phyloP scores from a whole-genome alignment of 2,888 invertebrate genomes.

The Tetrapedia diversipes region DNA sequence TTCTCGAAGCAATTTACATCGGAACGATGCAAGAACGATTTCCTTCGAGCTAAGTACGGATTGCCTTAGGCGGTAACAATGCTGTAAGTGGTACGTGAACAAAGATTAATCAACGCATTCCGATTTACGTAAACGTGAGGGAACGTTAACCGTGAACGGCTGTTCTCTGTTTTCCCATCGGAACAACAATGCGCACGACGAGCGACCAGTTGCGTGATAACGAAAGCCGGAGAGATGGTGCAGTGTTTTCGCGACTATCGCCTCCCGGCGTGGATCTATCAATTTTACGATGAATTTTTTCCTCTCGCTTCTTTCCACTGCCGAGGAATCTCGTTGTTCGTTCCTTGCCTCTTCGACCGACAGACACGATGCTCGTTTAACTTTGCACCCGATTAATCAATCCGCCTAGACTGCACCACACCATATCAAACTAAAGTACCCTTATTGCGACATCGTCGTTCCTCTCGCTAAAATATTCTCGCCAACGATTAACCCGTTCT shows the following conservation, averaged over 20 bases:
- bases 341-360: constrained; percentile 41
- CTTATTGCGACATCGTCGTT: constrained; percentile 28
- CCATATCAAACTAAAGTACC: constrained; percentile 31
- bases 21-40: too few species aligned
- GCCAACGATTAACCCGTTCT: constrained; percentile 17
- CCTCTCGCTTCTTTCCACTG: constrained; percentile 44
- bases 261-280: constrained; percentile 63
- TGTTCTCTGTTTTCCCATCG: constrained; percentile 45
- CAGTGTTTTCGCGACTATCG: constrained; percentile 69
- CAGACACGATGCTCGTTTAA: constrained; percentile 72
- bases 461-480: constrained; percentile 21
- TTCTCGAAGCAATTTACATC: too few species aligned
- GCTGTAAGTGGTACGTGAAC: neutral
- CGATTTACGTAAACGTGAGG: constrained; percentile 3
- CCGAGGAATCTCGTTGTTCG: constrained; percentile 52
- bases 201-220: constrained; percentile 60
- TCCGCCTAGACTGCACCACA: constrained; percentile 37
- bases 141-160: constrained; percentile 11
- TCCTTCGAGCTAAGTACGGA: too few species aligned
- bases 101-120: neutral
- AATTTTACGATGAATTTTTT: constrained; percentile 71
- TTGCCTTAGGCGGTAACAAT: too few species aligned
- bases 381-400: constrained; percentile 78
- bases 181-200: constrained; percentile 26
- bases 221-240: constrained; percentile 48